phyloP scores from a whole-genome alignment of 1,140 invertebrate species.

The Drosophila suzukii region DNA sequence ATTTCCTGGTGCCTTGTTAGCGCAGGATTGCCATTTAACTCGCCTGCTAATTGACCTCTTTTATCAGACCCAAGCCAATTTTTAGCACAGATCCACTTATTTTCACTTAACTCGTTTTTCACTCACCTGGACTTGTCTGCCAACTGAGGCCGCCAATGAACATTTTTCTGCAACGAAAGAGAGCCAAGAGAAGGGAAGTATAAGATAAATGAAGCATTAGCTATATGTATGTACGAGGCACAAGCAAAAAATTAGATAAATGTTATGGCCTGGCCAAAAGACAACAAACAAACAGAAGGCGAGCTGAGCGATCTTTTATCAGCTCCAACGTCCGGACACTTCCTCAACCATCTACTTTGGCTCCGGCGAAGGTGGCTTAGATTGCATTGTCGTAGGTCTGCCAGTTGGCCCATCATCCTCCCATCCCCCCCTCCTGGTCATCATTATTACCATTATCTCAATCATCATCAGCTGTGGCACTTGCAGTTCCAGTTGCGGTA shows the following conservation, averaged over 20 bases:
- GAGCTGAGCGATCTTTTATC: conserved; percentile 43
- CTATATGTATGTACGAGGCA: conserved; percentile 22
- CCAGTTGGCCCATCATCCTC: conserved; percentile 7
- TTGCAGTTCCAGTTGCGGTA: conserved; percentile 45
- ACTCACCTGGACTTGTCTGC: conserved; percentile 99
- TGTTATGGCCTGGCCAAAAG: conserved; percentile 30
- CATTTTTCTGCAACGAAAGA: conserved; percentile 97
- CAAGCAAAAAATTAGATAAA: conserved; percentile 42
- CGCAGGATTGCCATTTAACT: conserved; percentile 32
- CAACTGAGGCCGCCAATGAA: conserved; percentile 99
- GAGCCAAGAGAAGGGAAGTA: conserved; percentile 58
- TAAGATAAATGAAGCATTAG: conserved; percentile 58
- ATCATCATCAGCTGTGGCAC: conserved; percentile 38
- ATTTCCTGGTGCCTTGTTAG: conserved; percentile 41
- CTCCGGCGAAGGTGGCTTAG: conserved; percentile 21
- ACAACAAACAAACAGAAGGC: conserved; percentile 34
- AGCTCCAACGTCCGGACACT: conserved; percentile 24
- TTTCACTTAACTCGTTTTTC: conserved; percentile 42
- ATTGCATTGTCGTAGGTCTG: conserved; percentile 35
- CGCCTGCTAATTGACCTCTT: conserved; percentile 53
- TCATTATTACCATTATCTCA: conserved; percentile 37
- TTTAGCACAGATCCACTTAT: conserved; percentile 59
- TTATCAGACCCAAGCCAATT: conserved; percentile 14
- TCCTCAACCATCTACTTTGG: conserved; percentile 2
- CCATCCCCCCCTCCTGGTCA: neutral